Conservation (phyloP, 2,113 vertebrate genomes). For the Hyla sarda region DNA sequence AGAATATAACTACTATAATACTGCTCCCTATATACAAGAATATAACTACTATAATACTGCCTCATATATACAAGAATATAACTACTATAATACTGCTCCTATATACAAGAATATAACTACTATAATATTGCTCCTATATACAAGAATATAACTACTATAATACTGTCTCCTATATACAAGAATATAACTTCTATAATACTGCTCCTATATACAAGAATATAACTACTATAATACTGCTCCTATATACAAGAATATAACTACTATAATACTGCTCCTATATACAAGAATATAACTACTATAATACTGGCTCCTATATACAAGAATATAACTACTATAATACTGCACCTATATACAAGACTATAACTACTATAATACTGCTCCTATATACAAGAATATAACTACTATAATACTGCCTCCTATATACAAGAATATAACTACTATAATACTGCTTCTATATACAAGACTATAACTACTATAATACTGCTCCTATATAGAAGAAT, state of each 20-base stretch:
- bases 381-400: no score
- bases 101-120: no score
- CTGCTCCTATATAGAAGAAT: neutral
- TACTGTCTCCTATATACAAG: no score
- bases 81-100: neutral
- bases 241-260: neutral
- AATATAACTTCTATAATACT: no score
- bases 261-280: neutral
- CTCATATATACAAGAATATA: neutral
- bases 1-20: neutral
- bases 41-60: conserved; percentile 5
- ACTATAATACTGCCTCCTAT: neutral
- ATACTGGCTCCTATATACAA: no score
- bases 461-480: conserved; percentile 2
- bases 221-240: no score
- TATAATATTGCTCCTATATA: neutral
- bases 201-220: no score
- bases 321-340: no score
- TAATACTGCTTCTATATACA: neutral
- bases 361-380: no score
- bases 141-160: neutral
- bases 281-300: no score
- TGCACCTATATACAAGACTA: no score
- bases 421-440: neutral
- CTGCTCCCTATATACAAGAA: neutral